A percentile compares a stretch with the other conserved stretches of the same genome.
phyloP scores from a whole-genome alignment of 2,113 vertebrate genomes.

The Tetraodon nigroviridis region DNA sequence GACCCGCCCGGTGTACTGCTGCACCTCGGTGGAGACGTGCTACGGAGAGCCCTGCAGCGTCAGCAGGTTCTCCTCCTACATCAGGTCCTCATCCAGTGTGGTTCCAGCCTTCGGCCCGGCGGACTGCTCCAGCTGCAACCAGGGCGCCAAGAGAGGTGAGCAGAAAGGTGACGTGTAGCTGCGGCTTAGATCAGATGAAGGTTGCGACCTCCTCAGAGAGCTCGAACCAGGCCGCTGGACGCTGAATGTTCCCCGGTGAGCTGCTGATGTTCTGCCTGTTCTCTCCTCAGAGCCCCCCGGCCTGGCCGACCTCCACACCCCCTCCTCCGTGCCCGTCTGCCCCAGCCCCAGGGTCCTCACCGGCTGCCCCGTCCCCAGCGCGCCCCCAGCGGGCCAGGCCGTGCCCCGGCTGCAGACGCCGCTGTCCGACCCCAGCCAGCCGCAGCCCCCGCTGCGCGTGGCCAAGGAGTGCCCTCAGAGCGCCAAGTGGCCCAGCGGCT shows the following conservation, averaged over 20 bases:
- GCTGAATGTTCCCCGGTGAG: not conserved
- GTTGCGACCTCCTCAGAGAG: too few species aligned
- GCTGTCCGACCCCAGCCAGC: conserved; percentile 81
- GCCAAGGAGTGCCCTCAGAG: conserved; percentile 89
- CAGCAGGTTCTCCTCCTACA: conserved; percentile 78
- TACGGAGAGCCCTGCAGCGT: conserved; percentile 81
- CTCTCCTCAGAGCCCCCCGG: conserved; percentile 72
- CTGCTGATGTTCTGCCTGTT: conserved; percentile 10
- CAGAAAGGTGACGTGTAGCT: not conserved
- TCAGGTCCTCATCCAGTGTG: conserved; percentile 57
- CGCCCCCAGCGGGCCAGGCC: conserved; percentile 88
- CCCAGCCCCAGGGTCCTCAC: conserved; percentile 87
- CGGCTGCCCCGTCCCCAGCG: conserved; percentile 91
- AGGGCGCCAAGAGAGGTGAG: conserved; percentile 87
- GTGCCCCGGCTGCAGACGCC: conserved; percentile 89
- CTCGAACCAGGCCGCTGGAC: too few species aligned
- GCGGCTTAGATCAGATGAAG: too few species aligned
- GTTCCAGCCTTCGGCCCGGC: conserved; percentile 73
- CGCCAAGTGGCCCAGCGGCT: conserved; percentile 89
- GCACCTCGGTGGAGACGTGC: conserved; percentile 79
- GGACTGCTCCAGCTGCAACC: conserved; percentile 79
- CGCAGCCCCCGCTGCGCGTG: conserved; percentile 78
- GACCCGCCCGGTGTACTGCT: conserved; percentile 87
- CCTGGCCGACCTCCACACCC: conserved; percentile 86
- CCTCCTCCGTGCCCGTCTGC: conserved; percentile 84